phyloP scores from a whole-genome alignment of 30 jellyfish, hydroid and myxozoan species.

The Hydractinia symbiolongicarpus region DNA sequence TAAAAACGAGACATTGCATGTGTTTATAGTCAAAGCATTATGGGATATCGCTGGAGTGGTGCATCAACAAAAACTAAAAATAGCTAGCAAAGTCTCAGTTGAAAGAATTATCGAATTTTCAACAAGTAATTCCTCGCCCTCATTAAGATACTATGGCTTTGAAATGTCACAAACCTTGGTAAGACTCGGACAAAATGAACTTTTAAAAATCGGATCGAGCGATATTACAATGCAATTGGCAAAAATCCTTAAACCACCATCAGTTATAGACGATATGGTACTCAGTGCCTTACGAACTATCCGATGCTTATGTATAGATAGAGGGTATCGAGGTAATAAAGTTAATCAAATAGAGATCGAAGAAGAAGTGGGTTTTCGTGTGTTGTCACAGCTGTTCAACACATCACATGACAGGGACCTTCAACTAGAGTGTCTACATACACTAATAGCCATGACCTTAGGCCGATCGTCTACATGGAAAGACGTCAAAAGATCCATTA shows the following conservation, averaged over 20 bases:
- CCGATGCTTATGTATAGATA: background rate
- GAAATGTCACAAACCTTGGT: background rate
- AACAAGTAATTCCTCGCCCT: slow-evolving; percentile 7
- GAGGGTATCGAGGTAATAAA: background rate
- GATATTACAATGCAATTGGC: background rate
- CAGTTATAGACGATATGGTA: background rate
- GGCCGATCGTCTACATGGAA: background rate
- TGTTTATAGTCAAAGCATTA: background rate
- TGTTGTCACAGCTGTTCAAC: background rate
- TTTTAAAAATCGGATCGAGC: background rate
- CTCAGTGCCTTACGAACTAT: slow-evolving; percentile 17
- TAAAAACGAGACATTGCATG: slow-evolving; percentile 3
- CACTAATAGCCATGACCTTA: background rate
- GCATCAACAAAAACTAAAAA: background rate
- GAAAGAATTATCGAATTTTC: background rate
- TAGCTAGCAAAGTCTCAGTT: background rate
- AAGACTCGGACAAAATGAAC: background rate
- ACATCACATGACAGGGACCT: background rate
- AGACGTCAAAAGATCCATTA: background rate
- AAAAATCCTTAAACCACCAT: background rate
- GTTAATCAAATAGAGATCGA: background rate
- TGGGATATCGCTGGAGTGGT: slow-evolving; percentile 11
- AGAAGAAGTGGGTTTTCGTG: background rate
- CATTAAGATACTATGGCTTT: background rate
- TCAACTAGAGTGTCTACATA: background rate